These are phyloP conservation scores for Unio delphinus DNA, from an alignment of 2,888 invertebrate species.

Conservation along the genomic window DNA sequence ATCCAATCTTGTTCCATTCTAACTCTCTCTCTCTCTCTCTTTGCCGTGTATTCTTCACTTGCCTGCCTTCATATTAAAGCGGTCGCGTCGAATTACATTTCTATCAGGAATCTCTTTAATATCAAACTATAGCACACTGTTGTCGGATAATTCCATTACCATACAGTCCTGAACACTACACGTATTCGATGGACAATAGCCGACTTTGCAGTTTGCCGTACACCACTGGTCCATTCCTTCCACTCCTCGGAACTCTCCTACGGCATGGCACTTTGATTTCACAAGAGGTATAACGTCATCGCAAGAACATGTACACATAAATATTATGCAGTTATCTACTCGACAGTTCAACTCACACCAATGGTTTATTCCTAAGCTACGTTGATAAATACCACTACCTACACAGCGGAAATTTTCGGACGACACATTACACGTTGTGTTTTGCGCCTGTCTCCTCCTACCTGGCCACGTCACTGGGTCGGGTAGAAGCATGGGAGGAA, in stretches of 20 bases:
- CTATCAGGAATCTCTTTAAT: neutral
- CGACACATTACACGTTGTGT: conserved; percentile 29
- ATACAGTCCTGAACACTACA: conserved; percentile 43
- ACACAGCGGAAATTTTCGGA: conserved; percentile 40
- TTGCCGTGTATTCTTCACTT: no score
- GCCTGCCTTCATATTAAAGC: no score
- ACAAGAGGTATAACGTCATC: conserved; percentile 15
- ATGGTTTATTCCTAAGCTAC: conserved; percentile 38
- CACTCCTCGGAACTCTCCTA: conserved; percentile 43
- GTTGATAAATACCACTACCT: conserved; percentile 38
- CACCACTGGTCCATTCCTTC: conserved; percentile 64
- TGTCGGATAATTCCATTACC: neutral
- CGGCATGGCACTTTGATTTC: conserved; percentile 45
- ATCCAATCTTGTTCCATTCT: no score
- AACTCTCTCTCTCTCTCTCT: no score
- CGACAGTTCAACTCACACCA: conserved; percentile 47
- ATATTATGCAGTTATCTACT: conserved; percentile 34
- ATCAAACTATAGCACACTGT: neutral
- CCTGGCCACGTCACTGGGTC: no score
- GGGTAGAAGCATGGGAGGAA: conserved; percentile 5
- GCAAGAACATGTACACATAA: conserved; percentile 47
- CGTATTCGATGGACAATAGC: conserved; percentile 50
- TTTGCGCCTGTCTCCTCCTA: no score
- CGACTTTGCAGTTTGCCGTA: conserved; percentile 53
- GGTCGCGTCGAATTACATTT: no score